These are phyloP conservation scores for Tonatia bakeri DNA, from an alignment of 2,113 vertebrate species.

Conservation along the genomic window DNA sequence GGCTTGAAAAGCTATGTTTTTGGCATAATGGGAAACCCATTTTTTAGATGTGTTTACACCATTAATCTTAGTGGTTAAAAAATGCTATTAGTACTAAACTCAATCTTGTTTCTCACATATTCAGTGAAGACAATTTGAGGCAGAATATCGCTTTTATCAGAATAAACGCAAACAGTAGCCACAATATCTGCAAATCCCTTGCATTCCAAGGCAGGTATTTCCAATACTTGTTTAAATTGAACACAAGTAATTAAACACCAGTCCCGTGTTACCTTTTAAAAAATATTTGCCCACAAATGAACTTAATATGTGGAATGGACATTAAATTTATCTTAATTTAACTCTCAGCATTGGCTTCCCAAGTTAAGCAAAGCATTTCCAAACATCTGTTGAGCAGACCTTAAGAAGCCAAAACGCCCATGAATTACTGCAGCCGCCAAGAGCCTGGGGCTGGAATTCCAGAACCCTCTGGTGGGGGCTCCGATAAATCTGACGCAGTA, in stretches of 20 bases:
- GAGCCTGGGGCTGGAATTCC: neutral
- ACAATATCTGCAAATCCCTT: neutral
- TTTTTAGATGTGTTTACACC: constrained; percentile 12
- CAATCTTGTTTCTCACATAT: neutral
- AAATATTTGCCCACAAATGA: neutral
- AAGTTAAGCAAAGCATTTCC: neutral
- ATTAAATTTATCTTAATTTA: constrained; percentile 10
- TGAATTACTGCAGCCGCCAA: neutral
- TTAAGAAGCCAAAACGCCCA: neutral
- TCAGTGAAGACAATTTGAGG: constrained; percentile 16
- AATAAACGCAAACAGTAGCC: neutral
- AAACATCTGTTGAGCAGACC: neutral
- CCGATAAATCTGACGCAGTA: neutral
- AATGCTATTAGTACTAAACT: neutral
- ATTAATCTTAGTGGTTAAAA: neutral
- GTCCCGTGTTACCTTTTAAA: neutral
- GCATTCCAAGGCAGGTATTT: neutral
- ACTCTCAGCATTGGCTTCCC: neutral
- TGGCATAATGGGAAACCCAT: neutral
- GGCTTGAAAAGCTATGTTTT: neutral
- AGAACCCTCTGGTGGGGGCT: neutral
- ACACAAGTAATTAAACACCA: neutral
- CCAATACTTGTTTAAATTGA: neutral
- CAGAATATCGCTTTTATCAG: neutral
- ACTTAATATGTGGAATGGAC: neutral